phyloP scores from a whole-genome alignment of 2,113 vertebrate species.

The Mesocricetus auratus region DNA sequence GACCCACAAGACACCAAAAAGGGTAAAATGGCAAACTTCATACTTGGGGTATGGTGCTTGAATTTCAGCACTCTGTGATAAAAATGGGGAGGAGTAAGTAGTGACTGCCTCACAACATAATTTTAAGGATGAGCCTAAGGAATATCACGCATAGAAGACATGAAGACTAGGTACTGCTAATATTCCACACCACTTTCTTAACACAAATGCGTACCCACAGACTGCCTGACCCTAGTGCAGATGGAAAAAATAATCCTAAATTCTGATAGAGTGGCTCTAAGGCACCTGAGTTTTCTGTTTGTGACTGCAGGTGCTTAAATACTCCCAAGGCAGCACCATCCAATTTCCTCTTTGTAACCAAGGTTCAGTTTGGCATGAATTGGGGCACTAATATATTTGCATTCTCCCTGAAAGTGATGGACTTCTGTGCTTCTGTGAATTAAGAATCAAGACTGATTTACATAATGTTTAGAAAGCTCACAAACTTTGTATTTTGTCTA shows the following conservation, averaged over 20 bases:
- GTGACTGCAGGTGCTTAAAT: background rate
- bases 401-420: constrained; percentile 43
- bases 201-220: background rate
- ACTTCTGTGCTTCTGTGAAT: constrained; percentile 64
- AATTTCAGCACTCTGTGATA: background rate
- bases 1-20: background rate
- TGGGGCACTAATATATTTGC: constrained; percentile 35
- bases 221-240: background rate
- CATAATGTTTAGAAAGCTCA: constrained; percentile 85
- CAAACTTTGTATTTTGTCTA: constrained; percentile 83
- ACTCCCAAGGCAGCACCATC: background rate
- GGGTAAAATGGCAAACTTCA: background rate
- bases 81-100: background rate
- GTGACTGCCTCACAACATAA: background rate
- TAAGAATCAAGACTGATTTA: constrained; percentile 75
- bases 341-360: constrained; percentile 23
- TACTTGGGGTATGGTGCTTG: background rate
- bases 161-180: background rate
- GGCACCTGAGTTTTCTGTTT: constrained; percentile 18
- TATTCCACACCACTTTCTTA: background rate
- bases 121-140: background rate
- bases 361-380: constrained; percentile 40
- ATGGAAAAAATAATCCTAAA: background rate
- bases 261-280: background rate
- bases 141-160: background rate